Percentiles rank a stretch among this genome's conserved stretches.
Conservation (phyloP, 1,140 invertebrate species). For the Berghia stephanieae region DNA sequence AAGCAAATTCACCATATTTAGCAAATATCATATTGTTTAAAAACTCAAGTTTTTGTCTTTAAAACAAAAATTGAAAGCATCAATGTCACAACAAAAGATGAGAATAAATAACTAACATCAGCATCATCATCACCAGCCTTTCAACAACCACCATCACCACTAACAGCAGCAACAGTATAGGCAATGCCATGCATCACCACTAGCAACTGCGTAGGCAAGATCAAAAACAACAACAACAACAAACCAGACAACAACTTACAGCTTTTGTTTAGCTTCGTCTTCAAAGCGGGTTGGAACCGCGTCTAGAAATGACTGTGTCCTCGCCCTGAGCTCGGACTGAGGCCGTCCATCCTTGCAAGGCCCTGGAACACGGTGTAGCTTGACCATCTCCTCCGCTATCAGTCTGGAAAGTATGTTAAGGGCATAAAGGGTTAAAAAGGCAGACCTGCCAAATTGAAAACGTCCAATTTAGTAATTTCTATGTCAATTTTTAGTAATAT, state of each 20-base stretch:
- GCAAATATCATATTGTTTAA: too few relatives aligned
- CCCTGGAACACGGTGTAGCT: conserved; percentile 45
- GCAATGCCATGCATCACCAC: too few relatives aligned
- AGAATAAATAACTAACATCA: too few relatives aligned
- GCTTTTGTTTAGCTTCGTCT: conserved; percentile 47
- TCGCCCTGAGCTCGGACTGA: conserved; percentile 41
- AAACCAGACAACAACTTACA: conserved; percentile 36
- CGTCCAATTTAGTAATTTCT: background rate
- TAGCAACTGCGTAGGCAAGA: too few relatives aligned
- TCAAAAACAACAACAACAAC: background rate
- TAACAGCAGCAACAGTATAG: too few relatives aligned
- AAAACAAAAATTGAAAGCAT: too few relatives aligned
- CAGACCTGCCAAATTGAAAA: background rate
- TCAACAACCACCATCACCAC: too few relatives aligned
- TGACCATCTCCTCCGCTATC: conserved; percentile 61
- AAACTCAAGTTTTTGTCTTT: too few relatives aligned
- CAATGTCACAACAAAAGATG: too few relatives aligned
- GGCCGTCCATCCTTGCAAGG: conserved; percentile 15
- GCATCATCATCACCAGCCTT: too few relatives aligned
- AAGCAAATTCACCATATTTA: too few relatives aligned
- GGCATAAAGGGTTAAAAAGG: background rate
- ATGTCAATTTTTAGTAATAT: too few relatives aligned
- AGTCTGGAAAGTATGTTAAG: conserved; percentile 43
- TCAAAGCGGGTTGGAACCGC: conserved; percentile 48
- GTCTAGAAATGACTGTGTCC: conserved; percentile 44